A percentile compares a stretch with the other conserved stretches of the same genome.
These are phyloP conservation scores for Erebia aethiops DNA, from an alignment of 2,888 invertebrate genomes.

Conservation along the genomic window DNA sequence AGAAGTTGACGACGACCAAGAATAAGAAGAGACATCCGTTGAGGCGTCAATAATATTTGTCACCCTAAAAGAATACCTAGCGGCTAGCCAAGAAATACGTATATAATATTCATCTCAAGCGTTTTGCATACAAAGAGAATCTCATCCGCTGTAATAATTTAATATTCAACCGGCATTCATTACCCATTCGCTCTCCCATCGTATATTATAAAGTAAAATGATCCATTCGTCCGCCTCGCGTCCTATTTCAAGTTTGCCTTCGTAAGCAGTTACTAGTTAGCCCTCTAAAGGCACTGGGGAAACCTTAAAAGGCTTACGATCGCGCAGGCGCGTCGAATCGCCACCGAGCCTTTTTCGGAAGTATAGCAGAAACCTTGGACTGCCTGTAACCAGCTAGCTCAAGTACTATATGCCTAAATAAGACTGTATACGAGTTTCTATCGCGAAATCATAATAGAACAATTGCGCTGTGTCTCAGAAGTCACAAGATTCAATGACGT, in stretches of 20 bases:
- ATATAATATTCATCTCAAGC: conserved; percentile 23
- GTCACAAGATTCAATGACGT: conserved; percentile 22
- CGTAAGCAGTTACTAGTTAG: conserved; percentile 49
- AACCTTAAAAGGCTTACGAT: conserved; percentile 73
- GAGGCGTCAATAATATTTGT: background rate
- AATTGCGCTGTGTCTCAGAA: conserved; percentile 38
- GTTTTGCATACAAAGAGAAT: conserved; percentile 37
- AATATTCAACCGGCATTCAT: conserved; percentile 35
- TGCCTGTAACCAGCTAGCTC: conserved; percentile 50
- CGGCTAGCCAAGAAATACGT: conserved; percentile 18
- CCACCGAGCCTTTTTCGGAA: conserved; percentile 69
- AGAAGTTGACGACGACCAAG: too few relatives aligned
- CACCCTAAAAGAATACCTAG: conserved; percentile 17
- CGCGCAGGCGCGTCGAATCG: conserved; percentile 58
- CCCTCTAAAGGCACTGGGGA: conserved; percentile 64
- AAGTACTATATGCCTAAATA: conserved; percentile 45
- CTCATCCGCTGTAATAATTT: conserved; percentile 33
- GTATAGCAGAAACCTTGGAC: conserved; percentile 56
- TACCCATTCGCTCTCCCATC: conserved; percentile 33
- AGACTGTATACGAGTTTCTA: conserved; percentile 41
- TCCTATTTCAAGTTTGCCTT: conserved; percentile 50
- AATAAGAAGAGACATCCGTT: too few relatives aligned
- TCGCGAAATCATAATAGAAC: conserved; percentile 43
- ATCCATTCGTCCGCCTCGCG: conserved; percentile 24
- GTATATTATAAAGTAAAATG: conserved; percentile 37